Conservation (phyloP, 1,140 invertebrate species). For the Halotydeus destructor region DNA sequence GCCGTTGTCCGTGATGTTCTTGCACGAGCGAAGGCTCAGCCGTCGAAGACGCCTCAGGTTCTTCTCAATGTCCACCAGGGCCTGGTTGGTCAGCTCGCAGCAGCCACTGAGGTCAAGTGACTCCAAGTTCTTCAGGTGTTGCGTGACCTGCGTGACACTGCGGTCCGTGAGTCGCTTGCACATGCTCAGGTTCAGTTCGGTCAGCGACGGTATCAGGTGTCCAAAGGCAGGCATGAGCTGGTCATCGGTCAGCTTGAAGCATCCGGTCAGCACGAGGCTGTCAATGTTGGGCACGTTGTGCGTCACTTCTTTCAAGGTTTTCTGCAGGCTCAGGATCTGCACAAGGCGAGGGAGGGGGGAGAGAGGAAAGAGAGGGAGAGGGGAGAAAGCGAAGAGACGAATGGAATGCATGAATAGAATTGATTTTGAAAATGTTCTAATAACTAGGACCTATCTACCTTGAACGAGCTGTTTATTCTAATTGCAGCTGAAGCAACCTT, state of each 20-base stretch:
- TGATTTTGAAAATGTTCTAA: background rate
- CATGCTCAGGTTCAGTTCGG: conserved; percentile 59
- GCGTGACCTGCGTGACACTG: conserved; percentile 55
- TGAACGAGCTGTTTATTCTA: too few relatives aligned
- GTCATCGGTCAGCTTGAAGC: conserved; percentile 67
- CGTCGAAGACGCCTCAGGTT: conserved; percentile 52
- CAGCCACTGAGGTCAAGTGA: conserved; percentile 71
- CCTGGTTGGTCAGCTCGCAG: conserved; percentile 65
- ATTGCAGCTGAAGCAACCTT: too few relatives aligned
- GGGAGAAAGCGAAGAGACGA: background rate
- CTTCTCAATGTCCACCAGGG: conserved; percentile 61
- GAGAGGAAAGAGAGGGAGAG: background rate
- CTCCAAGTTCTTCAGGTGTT: conserved; percentile 65
- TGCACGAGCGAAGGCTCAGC: conserved; percentile 70
- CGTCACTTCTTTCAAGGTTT: conserved; percentile 65
- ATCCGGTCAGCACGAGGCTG: conserved; percentile 69
- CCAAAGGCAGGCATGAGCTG: conserved; percentile 58
- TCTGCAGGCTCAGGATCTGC: conserved; percentile 51
- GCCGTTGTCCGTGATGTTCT: conserved; percentile 69
- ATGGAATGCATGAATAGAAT: background rate
- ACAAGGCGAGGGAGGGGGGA: background rate
- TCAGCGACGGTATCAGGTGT: conserved; percentile 37
- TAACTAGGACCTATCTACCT: too few relatives aligned
- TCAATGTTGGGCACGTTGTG: conserved; percentile 62
- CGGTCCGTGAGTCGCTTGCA: conserved; percentile 85